phyloP scores from a whole-genome alignment of 2,113 vertebrate genomes.

The Apaloderma vittatum region DNA sequence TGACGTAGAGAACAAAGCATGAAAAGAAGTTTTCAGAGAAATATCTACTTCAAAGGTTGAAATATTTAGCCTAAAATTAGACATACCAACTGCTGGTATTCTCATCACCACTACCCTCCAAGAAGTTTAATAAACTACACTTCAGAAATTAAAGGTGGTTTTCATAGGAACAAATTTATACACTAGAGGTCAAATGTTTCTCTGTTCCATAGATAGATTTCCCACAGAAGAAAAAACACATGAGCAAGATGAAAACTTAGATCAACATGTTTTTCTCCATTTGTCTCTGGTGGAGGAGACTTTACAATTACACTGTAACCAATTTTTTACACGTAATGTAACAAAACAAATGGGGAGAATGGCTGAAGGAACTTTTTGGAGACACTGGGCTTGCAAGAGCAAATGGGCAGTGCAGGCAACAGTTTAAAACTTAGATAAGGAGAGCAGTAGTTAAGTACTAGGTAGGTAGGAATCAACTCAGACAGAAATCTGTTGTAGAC shows the following conservation, averaged over 20 bases:
- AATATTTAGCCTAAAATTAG: not conserved
- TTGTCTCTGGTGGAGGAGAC: not conserved
- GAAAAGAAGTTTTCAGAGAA: conserved; percentile 2
- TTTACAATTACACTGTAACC: not conserved
- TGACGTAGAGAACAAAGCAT: not conserved
- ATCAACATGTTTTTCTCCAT: not conserved
- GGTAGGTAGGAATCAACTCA: not conserved
- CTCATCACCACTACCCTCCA: not conserved
- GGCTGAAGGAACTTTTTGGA: not conserved
- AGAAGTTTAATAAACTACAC: not conserved
- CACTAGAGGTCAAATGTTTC: not conserved
- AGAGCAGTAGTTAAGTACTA: not conserved
- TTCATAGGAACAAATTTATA: not conserved
- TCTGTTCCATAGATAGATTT: not conserved
- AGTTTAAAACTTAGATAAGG: not conserved
- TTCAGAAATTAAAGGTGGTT: not conserved
- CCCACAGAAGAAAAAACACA: not conserved
- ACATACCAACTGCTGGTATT: not conserved
- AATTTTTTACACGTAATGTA: not conserved
- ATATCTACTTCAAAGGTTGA: not conserved
- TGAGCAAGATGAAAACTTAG: not conserved
- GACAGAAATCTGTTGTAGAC: not conserved
- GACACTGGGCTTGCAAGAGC: not conserved
- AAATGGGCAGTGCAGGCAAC: not conserved
- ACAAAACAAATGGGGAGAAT: not conserved